phyloP scores from a whole-genome alignment of 2,113 vertebrate genomes.

The Eulacestoma nigropectus region DNA sequence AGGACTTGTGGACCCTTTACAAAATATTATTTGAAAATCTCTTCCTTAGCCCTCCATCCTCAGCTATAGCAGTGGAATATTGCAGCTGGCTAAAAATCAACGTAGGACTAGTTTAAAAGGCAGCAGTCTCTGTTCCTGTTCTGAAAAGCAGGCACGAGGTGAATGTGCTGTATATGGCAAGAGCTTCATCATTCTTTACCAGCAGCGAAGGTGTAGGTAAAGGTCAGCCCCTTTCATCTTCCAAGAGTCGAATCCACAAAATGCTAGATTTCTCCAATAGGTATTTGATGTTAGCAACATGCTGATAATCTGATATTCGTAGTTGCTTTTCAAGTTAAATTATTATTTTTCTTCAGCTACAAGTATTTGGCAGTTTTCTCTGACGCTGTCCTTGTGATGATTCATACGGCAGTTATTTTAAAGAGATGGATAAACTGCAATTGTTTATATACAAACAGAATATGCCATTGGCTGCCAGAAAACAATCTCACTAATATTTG shows the following conservation, averaged over 20 bases:
- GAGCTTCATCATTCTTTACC: background rate
- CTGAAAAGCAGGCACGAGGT: background rate
- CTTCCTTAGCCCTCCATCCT: background rate
- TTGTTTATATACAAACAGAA: slow-evolving; percentile 52
- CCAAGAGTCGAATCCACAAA: background rate
- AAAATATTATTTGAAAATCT: background rate
- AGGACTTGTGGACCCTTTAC: background rate
- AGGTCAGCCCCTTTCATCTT: background rate
- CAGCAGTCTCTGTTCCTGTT: background rate
- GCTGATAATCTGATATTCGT: background rate
- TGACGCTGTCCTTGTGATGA: background rate
- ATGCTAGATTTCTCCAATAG: background rate
- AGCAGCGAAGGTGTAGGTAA: background rate
- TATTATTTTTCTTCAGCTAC: background rate
- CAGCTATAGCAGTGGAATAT: background rate
- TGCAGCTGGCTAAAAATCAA: background rate
- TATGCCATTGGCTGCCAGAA: slow-evolving; percentile 22
- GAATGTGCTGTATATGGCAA: background rate
- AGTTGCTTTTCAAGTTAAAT: background rate
- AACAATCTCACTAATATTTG: background rate
- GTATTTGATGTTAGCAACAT: background rate
- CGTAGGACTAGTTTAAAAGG: background rate
- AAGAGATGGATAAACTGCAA: slow-evolving; percentile 7
- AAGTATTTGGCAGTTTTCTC: background rate
- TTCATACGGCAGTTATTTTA: slow-evolving; percentile 26